These are phyloP conservation scores for Bedellia somnulentella DNA, from an alignment of 2,888 invertebrate genomes.

Conservation along the genomic window DNA sequence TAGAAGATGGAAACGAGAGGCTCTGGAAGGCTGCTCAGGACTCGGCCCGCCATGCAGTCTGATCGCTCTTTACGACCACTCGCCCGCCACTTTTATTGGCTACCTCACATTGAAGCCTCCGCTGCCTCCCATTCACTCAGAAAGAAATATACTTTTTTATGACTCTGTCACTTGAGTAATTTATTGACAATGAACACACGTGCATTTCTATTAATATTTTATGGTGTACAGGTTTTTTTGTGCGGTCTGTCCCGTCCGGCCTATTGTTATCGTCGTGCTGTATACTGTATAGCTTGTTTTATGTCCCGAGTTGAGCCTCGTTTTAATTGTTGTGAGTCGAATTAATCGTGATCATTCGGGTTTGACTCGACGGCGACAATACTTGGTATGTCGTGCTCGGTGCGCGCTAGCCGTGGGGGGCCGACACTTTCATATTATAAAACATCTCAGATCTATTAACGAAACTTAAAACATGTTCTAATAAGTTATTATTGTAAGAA, in stretches of 20 bases:
- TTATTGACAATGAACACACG: conserved; percentile 61
- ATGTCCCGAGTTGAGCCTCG: conserved; percentile 27
- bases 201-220: conserved; percentile 63
- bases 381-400: conserved; percentile 2
- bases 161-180: conserved; percentile 57
- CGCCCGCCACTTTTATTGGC: conserved; percentile 57
- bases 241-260: conserved; percentile 24
- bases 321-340: conserved; percentile 34
- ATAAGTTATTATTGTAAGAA: too few relatives aligned
- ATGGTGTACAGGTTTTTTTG: conserved; percentile 42
- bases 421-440: too few relatives aligned
- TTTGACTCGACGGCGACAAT: conserved; percentile 9
- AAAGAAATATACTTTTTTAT: conserved; percentile 58
- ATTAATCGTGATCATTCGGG: conserved; percentile 25
- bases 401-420: conserved; percentile 11
- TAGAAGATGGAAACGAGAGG: neutral
- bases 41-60: conserved; percentile 58
- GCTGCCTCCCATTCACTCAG: conserved; percentile 56
- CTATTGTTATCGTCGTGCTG: conserved; percentile 30
- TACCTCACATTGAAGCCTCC: conserved; percentile 54
- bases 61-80: conserved; percentile 46
- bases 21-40: conserved; percentile 15
- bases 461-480: too few relatives aligned
- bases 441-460: too few relatives aligned
- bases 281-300: conserved; percentile 36